These are phyloP conservation scores for Digitonthophagus gazella DNA, from an alignment of 2,888 invertebrate genomes.

Conservation along the genomic window DNA sequence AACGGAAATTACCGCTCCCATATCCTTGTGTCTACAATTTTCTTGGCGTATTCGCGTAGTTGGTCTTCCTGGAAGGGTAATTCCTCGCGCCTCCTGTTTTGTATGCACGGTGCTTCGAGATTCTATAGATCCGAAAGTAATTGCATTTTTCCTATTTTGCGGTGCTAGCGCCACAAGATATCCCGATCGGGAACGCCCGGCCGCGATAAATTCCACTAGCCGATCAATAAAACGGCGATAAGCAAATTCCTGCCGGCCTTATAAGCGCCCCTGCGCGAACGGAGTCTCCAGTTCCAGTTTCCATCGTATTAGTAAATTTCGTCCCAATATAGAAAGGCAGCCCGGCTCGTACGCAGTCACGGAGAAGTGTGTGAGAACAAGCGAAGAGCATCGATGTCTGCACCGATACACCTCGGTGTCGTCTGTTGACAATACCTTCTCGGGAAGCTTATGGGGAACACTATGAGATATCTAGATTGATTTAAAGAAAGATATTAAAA, in stretches of 20 bases:
- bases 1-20: not conserved
- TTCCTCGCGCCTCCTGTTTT: not conserved
- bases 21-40: not conserved
- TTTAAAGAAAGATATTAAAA: no score
- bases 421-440: not conserved
- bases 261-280: constrained; percentile 23
- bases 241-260: constrained; percentile 29
- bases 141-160: not conserved
- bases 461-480: no score
- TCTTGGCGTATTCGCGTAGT: not conserved
- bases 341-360: not conserved
- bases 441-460: not conserved
- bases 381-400: not conserved
- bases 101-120: not conserved
- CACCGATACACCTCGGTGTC: not conserved
- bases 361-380: constrained; percentile 29
- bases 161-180: constrained; percentile 6
- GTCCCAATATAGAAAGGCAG: constrained; percentile 28
- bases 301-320: constrained; percentile 28
- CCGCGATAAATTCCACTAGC: constrained; percentile 24
- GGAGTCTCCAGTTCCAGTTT: constrained; percentile 24
- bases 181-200: constrained; percentile 16
- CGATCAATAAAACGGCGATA: constrained; percentile 29
- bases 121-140: not conserved
- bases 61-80: not conserved